These are phyloP conservation scores for Aethes cnicana DNA, from an alignment of 2,888 invertebrate genomes.

Conservation along the genomic window DNA sequence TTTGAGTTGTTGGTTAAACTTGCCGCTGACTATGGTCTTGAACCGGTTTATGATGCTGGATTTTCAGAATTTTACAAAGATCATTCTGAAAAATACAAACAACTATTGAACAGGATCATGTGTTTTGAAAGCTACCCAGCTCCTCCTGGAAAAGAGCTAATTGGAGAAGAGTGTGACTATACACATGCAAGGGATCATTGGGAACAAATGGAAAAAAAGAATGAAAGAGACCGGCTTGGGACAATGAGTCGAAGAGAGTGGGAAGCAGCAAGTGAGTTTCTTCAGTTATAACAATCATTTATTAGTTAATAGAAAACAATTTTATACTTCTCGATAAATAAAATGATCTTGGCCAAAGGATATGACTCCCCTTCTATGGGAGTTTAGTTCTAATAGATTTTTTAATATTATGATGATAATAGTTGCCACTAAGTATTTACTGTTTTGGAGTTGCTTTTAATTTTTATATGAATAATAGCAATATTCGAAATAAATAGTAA, in stretches of 20 bases:
- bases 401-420: no score
- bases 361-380: no score
- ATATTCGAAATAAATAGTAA: no score
- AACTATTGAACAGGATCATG: constrained; percentile 88
- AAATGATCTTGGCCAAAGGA: no score
- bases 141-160: constrained; percentile 72
- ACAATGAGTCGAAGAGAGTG: constrained; percentile 95
- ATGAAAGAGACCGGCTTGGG: constrained; percentile 82
- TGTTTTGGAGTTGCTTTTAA: no score
- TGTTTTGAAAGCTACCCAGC: constrained; percentile 92
- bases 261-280: constrained; percentile 93
- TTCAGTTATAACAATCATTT: neutral
- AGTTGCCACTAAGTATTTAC: no score
- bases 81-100: constrained; percentile 68
- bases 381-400: no score
- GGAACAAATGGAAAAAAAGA: constrained; percentile 60
- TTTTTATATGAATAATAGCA: no score
- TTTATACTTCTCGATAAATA: no score
- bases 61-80: constrained; percentile 91
- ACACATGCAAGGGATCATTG: constrained; percentile 85
- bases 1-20: constrained; percentile 91
- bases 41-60: constrained; percentile 85
- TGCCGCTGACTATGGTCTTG: constrained; percentile 87
- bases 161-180: constrained; percentile 86
- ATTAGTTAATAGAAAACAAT: no score